A percentile compares a stretch with the other conserved stretches of the same genome.
These are phyloP conservation scores for Drosophila pullipes DNA, from an alignment of 2,888 invertebrate species.

Conservation along the genomic window DNA sequence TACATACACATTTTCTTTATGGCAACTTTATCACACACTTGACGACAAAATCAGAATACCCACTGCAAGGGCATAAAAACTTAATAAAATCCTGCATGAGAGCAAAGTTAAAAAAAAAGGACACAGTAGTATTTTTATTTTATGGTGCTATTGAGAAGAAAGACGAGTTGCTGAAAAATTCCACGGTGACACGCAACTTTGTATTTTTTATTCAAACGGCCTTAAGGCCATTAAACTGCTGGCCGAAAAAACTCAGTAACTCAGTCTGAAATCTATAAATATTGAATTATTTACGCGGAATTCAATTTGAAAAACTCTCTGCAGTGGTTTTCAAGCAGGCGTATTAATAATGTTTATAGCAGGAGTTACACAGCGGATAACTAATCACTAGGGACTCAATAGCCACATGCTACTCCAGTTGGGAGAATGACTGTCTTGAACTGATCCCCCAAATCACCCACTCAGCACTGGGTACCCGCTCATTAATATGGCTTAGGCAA, in stretches of 20 bases:
- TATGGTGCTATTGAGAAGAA: conserved; percentile 15
- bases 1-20: neutral
- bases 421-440: neutral
- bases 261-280: neutral
- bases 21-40: conserved; percentile 2
- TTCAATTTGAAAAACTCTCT: neutral
- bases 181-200: conserved; percentile 7
- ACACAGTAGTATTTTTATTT: conserved; percentile 3
- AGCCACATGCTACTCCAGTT: conserved; percentile 8
- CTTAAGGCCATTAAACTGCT: conserved; percentile 2
- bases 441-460: conserved; percentile 26
- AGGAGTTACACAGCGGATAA: neutral
- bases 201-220: conserved; percentile 2
- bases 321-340: neutral
- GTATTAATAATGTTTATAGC: conserved; percentile 10
- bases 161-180: conserved; percentile 5
- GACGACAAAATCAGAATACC: neutral
- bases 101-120: neutral
- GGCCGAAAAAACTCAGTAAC: neutral
- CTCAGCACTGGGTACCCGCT: conserved; percentile 40
- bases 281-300: neutral
- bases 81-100: conserved; percentile 1
- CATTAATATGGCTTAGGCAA: conserved; percentile 78
- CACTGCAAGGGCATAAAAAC: neutral
- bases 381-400: conserved; percentile 18